phyloP scores from a whole-genome alignment of 2,797 vertebrate species.

The Lemur catta region DNA sequence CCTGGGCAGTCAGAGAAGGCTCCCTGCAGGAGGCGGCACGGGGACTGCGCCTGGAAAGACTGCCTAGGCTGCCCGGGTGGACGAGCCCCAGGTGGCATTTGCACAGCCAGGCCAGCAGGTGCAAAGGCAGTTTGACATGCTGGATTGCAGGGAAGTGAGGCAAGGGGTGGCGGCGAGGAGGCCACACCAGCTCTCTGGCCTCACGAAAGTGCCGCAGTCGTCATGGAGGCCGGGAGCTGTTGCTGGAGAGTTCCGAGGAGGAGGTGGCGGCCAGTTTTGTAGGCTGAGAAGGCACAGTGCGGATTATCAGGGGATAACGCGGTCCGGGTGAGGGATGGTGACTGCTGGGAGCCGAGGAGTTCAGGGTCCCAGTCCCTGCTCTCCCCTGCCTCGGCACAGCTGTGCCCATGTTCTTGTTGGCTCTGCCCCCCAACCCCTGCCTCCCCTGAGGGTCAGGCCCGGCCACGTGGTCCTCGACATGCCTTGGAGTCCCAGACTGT shows the following conservation, averaged over 20 bases:
- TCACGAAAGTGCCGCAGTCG: accelerated
- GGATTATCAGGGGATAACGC: accelerated
- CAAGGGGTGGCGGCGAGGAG: background rate
- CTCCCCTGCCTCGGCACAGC: background rate
- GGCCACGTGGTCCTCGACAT: background rate
- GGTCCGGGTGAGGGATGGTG: background rate
- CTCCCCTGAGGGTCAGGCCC: accelerated
- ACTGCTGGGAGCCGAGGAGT: background rate
- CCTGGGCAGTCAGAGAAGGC: background rate
- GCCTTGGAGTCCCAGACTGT: background rate
- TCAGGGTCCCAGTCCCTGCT: too few relatives aligned
- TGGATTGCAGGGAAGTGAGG: background rate
- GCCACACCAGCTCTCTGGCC: background rate
- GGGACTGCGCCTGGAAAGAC: background rate
- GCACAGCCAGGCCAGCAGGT: background rate
- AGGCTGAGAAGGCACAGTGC: background rate
- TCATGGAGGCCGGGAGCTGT: accelerated
- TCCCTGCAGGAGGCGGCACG: background rate
- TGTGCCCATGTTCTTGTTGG: background rate
- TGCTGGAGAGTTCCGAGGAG: background rate
- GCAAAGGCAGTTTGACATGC: background rate
- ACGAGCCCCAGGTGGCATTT: background rate
- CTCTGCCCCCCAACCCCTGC: too few relatives aligned
- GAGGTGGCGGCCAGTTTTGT: too few relatives aligned
- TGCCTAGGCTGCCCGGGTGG: background rate